These are phyloP conservation scores for Crotophaga sulcirostris DNA, from an alignment of 2,113 vertebrate species.

Conservation along the genomic window DNA sequence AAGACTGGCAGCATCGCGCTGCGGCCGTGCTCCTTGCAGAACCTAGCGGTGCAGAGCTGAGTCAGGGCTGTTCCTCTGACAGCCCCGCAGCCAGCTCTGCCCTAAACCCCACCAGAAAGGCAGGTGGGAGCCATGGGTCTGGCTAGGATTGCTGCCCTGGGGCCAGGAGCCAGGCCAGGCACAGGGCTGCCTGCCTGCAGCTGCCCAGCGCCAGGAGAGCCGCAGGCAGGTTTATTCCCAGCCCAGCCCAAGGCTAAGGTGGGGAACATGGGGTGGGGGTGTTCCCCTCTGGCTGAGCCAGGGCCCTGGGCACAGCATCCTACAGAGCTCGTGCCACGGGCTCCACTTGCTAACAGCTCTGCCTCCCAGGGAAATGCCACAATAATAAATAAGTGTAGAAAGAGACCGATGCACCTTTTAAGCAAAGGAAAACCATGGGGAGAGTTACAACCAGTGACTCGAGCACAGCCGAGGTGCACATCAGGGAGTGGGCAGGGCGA, in stretches of 20 bases:
- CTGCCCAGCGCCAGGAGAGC: not conserved
- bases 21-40: not conserved
- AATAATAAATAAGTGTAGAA: conserved; percentile 82
- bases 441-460: conserved; percentile 56
- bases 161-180: not conserved
- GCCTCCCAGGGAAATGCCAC: conserved; percentile 70
- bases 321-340: not conserved
- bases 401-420: conserved; percentile 81
- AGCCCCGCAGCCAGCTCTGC: not conserved
- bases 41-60: not conserved
- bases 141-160: not conserved
- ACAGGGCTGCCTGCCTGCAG: not conserved
- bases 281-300: not conserved
- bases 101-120: not conserved
- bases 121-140: fast-evolving
- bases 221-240: not conserved
- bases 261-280: not conserved
- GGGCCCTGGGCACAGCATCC: not conserved
- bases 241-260: not conserved
- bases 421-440: conserved; percentile 78
- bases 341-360: not conserved
- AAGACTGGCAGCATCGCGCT: not conserved
- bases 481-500: conserved; percentile 1
- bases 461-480: conserved; percentile 29
- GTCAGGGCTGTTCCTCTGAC: not conserved